Evolutionary conservation across 2,888 invertebrate genomes (phyloP).

Genomic region (Dinocampus coccinellae): DNA sequence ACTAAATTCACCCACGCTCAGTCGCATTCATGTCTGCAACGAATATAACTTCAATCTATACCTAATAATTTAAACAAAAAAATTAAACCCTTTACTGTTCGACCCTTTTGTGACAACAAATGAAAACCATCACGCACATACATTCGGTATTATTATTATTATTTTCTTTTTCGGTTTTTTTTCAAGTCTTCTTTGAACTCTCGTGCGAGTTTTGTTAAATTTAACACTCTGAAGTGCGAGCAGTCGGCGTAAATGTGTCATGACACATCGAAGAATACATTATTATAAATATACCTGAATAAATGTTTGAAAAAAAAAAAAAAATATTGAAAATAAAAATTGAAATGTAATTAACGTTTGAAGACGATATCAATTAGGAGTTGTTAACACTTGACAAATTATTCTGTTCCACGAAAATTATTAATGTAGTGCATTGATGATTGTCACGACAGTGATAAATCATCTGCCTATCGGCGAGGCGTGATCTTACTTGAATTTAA

Average conservation of each 20-base stretch:
- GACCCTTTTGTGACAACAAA: not conserved
- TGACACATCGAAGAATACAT: not conserved
- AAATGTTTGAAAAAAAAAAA: slow-evolving; percentile 21
- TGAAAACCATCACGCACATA: slow-evolving; percentile 22
- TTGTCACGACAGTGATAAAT: slow-evolving; percentile 64
- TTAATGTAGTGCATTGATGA: slow-evolving; percentile 60
- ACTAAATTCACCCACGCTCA: slow-evolving; percentile 13
- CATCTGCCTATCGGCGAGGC: slow-evolving; percentile 56
- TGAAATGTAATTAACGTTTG: not conserved
- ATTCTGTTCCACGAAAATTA: slow-evolving; percentile 49
- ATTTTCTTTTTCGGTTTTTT: too few relatives aligned
- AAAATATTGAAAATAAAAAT: not conserved
- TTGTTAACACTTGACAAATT: slow-evolving; percentile 47
- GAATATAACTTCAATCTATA: not conserved
- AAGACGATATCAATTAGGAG: slow-evolving; percentile 24
- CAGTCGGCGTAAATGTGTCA: not conserved
- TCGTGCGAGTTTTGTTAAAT: not conserved
- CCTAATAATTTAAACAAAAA: slow-evolving; percentile 15
- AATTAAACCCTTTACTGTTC: not conserved
- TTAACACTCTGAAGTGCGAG: not conserved
- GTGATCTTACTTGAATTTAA: slow-evolving; percentile 64
- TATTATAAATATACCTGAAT: not conserved
- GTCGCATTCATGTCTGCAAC: not conserved
- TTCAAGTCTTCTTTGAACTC: slow-evolving; percentile 1
- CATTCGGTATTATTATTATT: too few relatives aligned